Base-by-base conservation (phyloP, 2,888 invertebrate genomes). In the Sthenelais limicola region DNA sequence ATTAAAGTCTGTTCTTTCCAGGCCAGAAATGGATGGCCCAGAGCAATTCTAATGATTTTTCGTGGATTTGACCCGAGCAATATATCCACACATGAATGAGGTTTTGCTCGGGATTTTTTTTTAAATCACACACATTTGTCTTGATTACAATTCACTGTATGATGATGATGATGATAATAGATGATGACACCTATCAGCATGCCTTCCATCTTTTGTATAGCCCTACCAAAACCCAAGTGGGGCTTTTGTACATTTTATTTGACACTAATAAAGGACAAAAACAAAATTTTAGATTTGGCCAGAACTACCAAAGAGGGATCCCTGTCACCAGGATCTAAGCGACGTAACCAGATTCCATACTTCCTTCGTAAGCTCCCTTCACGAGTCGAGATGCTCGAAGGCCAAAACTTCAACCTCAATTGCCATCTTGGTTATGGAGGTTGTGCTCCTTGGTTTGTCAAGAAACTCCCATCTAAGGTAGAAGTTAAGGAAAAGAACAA, bases 321-420 rank as follows among this genome's bases (percentile, higher is more conserved):
- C 24, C 62, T 38, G 7, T 62, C 62, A 18, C 62, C 62, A 18
- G 62, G 21, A 9, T 62, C 62, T 5, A 70, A 70, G 54, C 47
- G 30, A 15, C 49, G 51, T 12, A 48, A 62, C 21, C 58, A 30
- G 24, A 76, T 73, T 67, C 79, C 79, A 4, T 79, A 74, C 69
- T 79, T 79, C 70, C 67, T 79, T 26, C 73, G 71, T 56, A 75
- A 75, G 47, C 76, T 79, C n/a, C 79, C 79, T 9, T 68, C 73
- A 1, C 32, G 75, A 18, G 38, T 78, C n/a, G 77, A 79, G 66
- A 70, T 76, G 43, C 56, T 75, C 7, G 77, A 79, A 47, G 76
- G 74, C 18, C 62, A 74, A 24, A 58, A 21, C 1, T 54, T 70
- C 52, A 33, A 43, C 30, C 26, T 70, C 24, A 15, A 35, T 26